Evolutionary conservation across 2,113 vertebrate genomes (phyloP), one percentile per base, ranked within the genome.

Genomic region (Zosterops hypoxanthus): DNA sequence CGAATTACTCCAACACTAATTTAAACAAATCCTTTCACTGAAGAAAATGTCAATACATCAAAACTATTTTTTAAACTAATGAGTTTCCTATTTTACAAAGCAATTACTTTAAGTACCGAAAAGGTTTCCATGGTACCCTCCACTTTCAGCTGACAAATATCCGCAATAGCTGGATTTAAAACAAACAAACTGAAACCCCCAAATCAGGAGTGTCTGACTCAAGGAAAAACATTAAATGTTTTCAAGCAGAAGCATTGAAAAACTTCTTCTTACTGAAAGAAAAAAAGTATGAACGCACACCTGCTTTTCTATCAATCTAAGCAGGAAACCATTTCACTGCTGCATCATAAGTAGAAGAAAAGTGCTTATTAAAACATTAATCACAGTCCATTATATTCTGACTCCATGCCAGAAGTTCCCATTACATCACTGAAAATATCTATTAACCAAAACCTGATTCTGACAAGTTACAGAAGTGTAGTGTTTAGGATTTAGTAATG

Each of bases 341-440:
- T 95, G 95, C 97, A 98, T 97, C 97, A 93, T 97, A 96, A 97
- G 98, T 91, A 98, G 97, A 78, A 98, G 97, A 97, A 98, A 98
- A 98, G 94, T 96, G 96, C 98, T 98, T 98, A 98, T 98, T 98
- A 98, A 98, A 98, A 97, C 98, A 98, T 98, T 98, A 98, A 98
- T 98, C 98, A 98, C 96, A 97, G 97, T 96, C 98, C 97, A 98
- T 98, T 98, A 98, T 97, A 97, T 93, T 97, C 96, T 98, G 98
- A 98, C 97, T 97, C 95, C 88, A 80, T 83, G 98, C 98, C 98
- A 98, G 98, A 97, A 98, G 92, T 98, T 98, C 97, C 98, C 95
- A 98, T 98, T 98, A 98, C 98, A 98, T 98, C 98, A 98, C 94
- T 97, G 96, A 98, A 98, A 98, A 97, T 98, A 97, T 96, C 97